A percentile compares a stretch with the other conserved stretches of the same genome.
phyloP scores from a whole-genome alignment of 2,888 invertebrate species.

The Athrips mouffetella region DNA sequence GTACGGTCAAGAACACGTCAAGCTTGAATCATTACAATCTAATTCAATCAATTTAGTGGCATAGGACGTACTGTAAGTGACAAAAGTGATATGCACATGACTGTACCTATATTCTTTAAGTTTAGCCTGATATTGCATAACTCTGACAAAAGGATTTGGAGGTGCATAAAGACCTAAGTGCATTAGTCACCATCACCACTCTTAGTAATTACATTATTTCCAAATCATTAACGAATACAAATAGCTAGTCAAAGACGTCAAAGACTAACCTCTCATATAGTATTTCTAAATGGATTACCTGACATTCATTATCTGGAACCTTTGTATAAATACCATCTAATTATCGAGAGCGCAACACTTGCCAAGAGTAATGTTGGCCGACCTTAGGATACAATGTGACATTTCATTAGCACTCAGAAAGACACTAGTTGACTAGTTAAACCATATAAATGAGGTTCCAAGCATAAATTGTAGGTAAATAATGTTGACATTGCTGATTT shows the following conservation, averaged over 20 bases:
- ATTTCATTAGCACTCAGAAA: not conserved
- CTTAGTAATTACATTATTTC: not conserved
- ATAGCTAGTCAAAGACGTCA: too few relatives aligned
- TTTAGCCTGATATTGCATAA: too few relatives aligned
- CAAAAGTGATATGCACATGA: too few relatives aligned
- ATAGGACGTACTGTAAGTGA: too few relatives aligned
- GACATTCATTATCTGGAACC: not conserved
- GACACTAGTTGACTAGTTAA: not conserved
- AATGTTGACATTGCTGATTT: too few relatives aligned
- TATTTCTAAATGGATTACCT: not conserved
- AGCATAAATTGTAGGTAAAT: not conserved
- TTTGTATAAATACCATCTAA: constrained; percentile 1
- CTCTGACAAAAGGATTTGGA: too few relatives aligned
- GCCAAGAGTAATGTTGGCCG: not conserved
- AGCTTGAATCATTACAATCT: too few relatives aligned
- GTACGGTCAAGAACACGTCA: too few relatives aligned
- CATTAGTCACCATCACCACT: too few relatives aligned
- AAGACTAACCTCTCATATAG: not conserved
- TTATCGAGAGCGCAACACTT: not conserved
- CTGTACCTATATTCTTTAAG: too few relatives aligned
- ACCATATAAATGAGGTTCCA: not conserved
- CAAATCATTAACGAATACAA: not conserved
- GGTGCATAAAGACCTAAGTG: too few relatives aligned
- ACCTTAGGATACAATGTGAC: constrained; percentile 1
- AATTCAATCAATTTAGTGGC: too few relatives aligned